Base-by-base conservation (phyloP, 2,888 invertebrate species). In the Limenitis camilla region DNA sequence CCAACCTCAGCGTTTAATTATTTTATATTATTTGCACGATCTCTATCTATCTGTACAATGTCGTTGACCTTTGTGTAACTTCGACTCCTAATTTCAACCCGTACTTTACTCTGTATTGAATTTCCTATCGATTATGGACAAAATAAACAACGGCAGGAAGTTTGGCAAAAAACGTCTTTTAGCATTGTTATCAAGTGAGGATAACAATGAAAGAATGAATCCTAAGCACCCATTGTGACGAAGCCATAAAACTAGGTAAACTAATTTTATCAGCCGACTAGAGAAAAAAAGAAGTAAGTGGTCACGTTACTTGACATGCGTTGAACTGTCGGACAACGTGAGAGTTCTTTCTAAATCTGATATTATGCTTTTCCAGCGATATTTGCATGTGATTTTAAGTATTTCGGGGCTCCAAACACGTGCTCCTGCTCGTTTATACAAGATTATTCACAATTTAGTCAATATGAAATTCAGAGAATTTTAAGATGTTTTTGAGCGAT, bases 181-280 rank as follows among this genome's bases (percentile, higher is more conserved):
- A 65, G 64, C 65, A 67, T 68, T 71, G 72, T 76, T 80, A 76
- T 78, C 75, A 72, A 74, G 74, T 66, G 68, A 69, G 64, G 68
- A 76, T 73, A 81, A 84, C 81, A 85, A 84, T 84, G 72, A 73
- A 70, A 74, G 75, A 75, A 77, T 76, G 74, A 65, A 70, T 56
- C 47, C 40, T 71, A 71, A 79, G 61, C 65, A 63, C 65, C 81
- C 66, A 84, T 86, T 85, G 85, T 83, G 59, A 61, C 55, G 56
- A 58, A 61, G 53, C 59, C 64, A 66, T 67, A 55, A 64, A 69
- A 65, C 69, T 65, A 66, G 62, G 59, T 67, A 61, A 60, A 63
- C 69, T 72, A 66, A 65, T 62, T 77, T 81, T 80, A 76, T 73
- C 66, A 67, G 63, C 56, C 63, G 39, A 41, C 38, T 64, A 63